Base-by-base conservation (phyloP, 2,113 vertebrate genomes). In the Sebastes fasciatus region DNA sequence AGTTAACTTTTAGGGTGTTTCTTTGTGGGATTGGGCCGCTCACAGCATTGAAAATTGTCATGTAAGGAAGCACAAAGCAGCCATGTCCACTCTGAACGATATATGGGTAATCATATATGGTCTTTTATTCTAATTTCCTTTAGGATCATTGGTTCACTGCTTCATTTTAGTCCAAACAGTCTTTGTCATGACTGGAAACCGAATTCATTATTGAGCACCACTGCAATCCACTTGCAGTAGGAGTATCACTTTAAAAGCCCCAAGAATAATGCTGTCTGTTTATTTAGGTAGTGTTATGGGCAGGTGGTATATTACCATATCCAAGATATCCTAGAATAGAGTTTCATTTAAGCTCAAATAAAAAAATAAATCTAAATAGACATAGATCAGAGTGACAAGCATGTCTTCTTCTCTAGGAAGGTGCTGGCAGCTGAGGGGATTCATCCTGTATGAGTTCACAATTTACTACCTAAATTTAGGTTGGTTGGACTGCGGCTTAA, bases 381-480 rank as follows among this genome's bases (percentile, higher is more conserved):
- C 51, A 80, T 77, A 48, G 84, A 87, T 69, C 51, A 73, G 4
- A 23, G 55, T 60, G 77, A 88, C 83, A 79, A 75, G 45, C 80
- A 46, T 68, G 63, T 58, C 73, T 1, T 62, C 60, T 52, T 65
- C 71, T 61, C 51, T 55, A 21, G 66, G 67, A 46, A 45, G 21
- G 74, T 67, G 45, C 52, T 10, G 68, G 42, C 66, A 64, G 52
- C 65, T 78, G 63, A 58, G 26, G 19, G 2, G 5, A 2, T 83
- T 86, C 58, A 57, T 73, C 51, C 58, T 45, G n/a, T 74, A 26
- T 46, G 11, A 66, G 45, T 48, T 45, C 17, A 45, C 0, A 2
- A 43, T 73, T 58, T 42, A 48, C 70, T n/a, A 74, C 26, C 61
- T 75, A 75, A 66, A 76, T 60, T 62, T 73, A 85, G 55, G 49